phyloP scores from a whole-genome alignment of 2,888 invertebrate genomes.

The Pseudoips prasinana region DNA sequence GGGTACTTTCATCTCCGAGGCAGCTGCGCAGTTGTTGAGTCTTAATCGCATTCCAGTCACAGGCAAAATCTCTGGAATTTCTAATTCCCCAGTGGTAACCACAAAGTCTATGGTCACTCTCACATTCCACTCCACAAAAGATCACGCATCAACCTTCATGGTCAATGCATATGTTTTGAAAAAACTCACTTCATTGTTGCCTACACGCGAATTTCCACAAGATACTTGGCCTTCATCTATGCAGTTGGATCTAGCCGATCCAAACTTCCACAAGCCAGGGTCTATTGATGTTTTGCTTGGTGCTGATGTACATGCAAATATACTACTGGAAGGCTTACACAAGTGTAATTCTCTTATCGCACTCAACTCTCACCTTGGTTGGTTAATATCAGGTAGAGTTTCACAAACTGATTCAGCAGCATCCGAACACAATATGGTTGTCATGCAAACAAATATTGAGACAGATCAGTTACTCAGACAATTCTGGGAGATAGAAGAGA shows the following conservation, averaged over 20 bases:
- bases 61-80: conserved; percentile 24
- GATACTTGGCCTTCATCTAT: no score
- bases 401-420: conserved; percentile 11
- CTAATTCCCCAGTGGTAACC: conserved; percentile 11
- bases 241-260: no score
- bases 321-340: conserved; percentile 19
- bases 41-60: conserved; percentile 13
- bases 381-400: conserved; percentile 22
- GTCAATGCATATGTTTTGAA: conserved; percentile 9
- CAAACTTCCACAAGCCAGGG: no score
- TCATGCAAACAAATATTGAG: conserved; percentile 16
- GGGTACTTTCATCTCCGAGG: conserved; percentile 21
- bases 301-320: conserved; percentile 19
- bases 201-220: no score
- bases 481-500: conserved; percentile 29
- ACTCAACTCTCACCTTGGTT: conserved; percentile 20
- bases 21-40: conserved; percentile 14
- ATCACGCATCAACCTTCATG: conserved; percentile 7
- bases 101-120: conserved; percentile 22
- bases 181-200: no score
- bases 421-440: conserved; percentile 14
- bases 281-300: no score
- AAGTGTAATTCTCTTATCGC: conserved; percentile 16
- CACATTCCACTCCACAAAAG: conserved; percentile 6
- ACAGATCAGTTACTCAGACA: conserved; percentile 17